These are phyloP conservation scores for Larimichthys polyactis DNA, from an alignment of 2,113 vertebrate species.

Conservation along the genomic window DNA sequence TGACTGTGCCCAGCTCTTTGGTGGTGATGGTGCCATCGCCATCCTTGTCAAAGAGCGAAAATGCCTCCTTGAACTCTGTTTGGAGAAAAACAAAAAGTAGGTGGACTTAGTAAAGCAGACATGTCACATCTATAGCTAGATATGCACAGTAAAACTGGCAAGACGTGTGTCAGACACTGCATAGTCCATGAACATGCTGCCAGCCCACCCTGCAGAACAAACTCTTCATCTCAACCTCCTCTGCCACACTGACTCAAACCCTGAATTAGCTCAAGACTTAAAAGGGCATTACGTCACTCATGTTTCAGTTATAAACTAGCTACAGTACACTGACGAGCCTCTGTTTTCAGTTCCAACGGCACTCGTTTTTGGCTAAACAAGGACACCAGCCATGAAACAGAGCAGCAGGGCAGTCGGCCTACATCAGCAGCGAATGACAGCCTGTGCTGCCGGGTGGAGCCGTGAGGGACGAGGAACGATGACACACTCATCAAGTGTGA, in stretches of 20 bases:
- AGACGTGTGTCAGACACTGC: background rate
- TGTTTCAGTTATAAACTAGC: constrained; percentile 52
- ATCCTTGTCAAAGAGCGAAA: constrained; percentile 99
- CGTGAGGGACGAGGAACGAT: constrained; percentile 38
- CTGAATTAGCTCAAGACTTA: background rate
- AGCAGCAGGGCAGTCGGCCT: constrained; percentile 14
- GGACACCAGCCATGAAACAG: background rate
- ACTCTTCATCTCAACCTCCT: background rate
- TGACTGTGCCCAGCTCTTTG: constrained; percentile 99
- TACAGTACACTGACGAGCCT: background rate
- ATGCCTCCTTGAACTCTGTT: constrained; percentile 99
- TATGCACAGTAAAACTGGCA: background rate
- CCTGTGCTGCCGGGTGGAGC: constrained; percentile 17
- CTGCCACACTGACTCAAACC: background rate
- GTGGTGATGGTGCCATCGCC: constrained; percentile 99
- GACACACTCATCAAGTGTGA: constrained; percentile 56
- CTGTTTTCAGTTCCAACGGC: constrained; percentile 56
- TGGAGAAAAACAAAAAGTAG: background rate
- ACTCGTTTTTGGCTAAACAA: constrained; percentile 65
- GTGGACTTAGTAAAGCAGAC: background rate
- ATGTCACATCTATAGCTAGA: background rate
- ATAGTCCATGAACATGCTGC: background rate
- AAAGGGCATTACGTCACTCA: constrained; percentile 8
- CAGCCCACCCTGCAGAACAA: background rate
- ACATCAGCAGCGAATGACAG: constrained; percentile 31